Percentiles rank a stretch among this genome's conserved stretches.
Conservation (phyloP, 2,113 vertebrate genomes). For the Nicator chloris region DNA sequence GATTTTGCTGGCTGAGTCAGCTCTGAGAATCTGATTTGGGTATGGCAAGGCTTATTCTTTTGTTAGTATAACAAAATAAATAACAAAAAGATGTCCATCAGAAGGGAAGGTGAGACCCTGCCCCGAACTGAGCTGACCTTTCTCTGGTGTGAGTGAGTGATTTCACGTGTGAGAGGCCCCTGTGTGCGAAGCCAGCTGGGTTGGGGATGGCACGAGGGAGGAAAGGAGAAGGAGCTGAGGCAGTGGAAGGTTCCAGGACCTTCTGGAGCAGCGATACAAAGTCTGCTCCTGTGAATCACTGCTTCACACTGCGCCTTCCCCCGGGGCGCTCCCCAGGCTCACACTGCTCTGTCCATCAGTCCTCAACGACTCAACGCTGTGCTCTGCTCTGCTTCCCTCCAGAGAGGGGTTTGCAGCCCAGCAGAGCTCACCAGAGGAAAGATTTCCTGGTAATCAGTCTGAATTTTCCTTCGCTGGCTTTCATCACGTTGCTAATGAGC, state of each 20-base stretch:
- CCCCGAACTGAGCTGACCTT: background rate
- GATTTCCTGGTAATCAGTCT: background rate
- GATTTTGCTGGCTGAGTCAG: slow-evolving; percentile 62
- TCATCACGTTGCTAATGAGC: background rate
- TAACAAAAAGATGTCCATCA: background rate
- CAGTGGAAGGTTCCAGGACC: background rate
- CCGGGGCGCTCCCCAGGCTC: background rate
- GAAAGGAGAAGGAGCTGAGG: background rate
- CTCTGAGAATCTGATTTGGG: slow-evolving; percentile 1
- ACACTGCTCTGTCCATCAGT: background rate
- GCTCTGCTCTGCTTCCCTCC: background rate
- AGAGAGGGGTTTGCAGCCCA: background rate
- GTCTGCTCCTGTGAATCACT: background rate
- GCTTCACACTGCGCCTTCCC: background rate
- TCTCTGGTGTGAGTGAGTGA: background rate
- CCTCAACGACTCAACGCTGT: accelerated
- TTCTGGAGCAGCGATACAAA: background rate
- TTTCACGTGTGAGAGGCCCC: background rate
- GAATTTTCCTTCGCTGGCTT: background rate
- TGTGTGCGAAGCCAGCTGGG: background rate
- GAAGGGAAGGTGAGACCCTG: background rate
- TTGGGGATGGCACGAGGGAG: background rate
- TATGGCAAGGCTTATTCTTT: background rate
- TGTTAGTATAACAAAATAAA: background rate
- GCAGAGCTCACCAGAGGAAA: background rate